Base-by-base conservation (phyloP, 92 coral and sea anemone species). In the Micromussa lordhowensis region DNA sequence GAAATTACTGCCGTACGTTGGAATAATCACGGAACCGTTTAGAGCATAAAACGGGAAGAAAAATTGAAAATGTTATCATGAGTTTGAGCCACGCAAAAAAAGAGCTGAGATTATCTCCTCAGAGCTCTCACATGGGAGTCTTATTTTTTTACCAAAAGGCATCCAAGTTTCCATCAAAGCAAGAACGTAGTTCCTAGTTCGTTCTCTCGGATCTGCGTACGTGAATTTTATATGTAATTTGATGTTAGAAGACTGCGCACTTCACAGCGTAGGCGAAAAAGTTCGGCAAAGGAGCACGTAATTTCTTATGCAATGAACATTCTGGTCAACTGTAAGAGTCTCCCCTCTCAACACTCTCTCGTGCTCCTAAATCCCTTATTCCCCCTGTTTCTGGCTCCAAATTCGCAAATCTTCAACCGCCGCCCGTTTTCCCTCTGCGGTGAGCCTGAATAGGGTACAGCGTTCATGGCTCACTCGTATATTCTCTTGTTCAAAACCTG, bases 201-300 rank as follows among this genome's bases (percentile, higher is more conserved):
- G 38, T 36, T 36, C 13, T 70, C 48, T 34, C 35, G 9, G 48
- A 32, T 24, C 48, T 12, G 48, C n/a, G 48, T 9, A 32, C 76
- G 76, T 71, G 76, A 71, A 34, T 71, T 71, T 34, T 19, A 72
- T 19, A 72, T 72, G 36, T 72, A 18, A 35, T 35, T 19, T 35
- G 44, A 32, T 16, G 51, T 36, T 5, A 32, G 40, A 71, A 32
- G 53, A 36, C 51, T 5, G 44, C 51, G 51, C 51, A 13, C 51
- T 44, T 44, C 51, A 1, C 78, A 38, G 26, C 53, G 78, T 73
- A 36, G 78, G 78, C 78, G 78, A 73, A 73, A 36, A 73, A 14
- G 78, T 73, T 29, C 49, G 49, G 34, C 44, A 18, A 17, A 35
- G n/a, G 53, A 1, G 28, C 78, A 73, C 29, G 78, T 73, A 32